These are phyloP conservation scores for Atlantisia rogersi DNA, from an alignment of 2,113 vertebrate species.

Conservation along the genomic window DNA sequence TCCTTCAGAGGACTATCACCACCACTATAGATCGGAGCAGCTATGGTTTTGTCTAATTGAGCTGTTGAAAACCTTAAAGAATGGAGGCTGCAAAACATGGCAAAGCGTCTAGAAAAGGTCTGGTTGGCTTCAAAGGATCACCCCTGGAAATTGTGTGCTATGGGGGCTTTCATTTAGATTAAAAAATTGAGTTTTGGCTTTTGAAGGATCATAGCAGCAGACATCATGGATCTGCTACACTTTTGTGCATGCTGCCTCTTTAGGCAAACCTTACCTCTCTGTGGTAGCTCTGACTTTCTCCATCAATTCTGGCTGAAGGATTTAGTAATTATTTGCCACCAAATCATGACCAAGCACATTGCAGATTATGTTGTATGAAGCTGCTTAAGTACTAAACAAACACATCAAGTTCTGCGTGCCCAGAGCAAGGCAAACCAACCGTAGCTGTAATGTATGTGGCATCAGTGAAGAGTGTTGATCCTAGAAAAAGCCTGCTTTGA, in stretches of 20 bases:
- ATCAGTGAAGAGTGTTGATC: background rate
- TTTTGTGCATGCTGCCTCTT: background rate
- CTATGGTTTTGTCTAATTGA: background rate
- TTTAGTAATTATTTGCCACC: conserved; percentile 4
- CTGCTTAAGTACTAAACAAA: background rate
- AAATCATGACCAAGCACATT: background rate
- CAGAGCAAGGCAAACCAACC: background rate
- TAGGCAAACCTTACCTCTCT: background rate
- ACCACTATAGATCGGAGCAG: background rate
- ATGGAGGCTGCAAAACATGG: background rate
- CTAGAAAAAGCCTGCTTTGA: background rate
- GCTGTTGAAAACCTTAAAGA: background rate
- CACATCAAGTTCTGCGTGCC: background rate
- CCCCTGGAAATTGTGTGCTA: background rate
- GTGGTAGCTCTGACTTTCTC: background rate
- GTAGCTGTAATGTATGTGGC: background rate
- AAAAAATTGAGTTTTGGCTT: background rate
- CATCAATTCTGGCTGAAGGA: background rate
- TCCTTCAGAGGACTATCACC: background rate
- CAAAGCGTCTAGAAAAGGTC: background rate
- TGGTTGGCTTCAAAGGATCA: background rate
- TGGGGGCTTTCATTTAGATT: background rate
- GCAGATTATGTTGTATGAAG: background rate
- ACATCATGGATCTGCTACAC: background rate
- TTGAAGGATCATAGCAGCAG: background rate